Conservation (phyloP, 1,140 invertebrate species). For the Drosophila parabipectinata region DNA sequence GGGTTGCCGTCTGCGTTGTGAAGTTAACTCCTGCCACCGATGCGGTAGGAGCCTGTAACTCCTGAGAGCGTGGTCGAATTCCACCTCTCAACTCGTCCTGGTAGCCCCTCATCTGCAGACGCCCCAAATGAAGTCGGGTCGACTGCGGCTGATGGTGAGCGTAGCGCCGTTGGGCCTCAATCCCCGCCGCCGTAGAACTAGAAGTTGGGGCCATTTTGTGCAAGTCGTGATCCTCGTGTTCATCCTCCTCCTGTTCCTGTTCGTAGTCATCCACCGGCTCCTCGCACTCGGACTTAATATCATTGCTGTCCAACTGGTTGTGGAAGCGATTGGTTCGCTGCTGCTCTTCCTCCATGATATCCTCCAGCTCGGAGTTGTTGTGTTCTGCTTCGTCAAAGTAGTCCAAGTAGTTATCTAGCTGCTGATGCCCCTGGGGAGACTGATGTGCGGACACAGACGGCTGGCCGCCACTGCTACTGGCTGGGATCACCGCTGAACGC, state of each 20-base stretch:
- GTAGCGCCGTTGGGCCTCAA: slow-evolving; percentile 53
- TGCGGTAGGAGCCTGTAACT: slow-evolving; percentile 37
- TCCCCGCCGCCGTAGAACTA: slow-evolving; percentile 21
- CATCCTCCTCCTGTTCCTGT: slow-evolving; percentile 42
- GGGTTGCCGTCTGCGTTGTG: slow-evolving; percentile 19
- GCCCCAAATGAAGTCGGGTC: slow-evolving; percentile 53
- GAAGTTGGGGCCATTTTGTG: slow-evolving; percentile 64
- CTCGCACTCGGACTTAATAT: slow-evolving; percentile 80
- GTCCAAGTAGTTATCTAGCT: slow-evolving; percentile 74
- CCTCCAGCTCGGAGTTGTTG: slow-evolving; percentile 72
- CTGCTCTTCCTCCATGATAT: slow-evolving; percentile 73
- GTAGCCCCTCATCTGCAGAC: slow-evolving; percentile 64
- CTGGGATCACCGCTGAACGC: slow-evolving; percentile 48
- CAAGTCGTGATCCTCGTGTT: slow-evolving; percentile 49
- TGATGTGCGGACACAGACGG: slow-evolving; percentile 49
- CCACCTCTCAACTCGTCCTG: slow-evolving; percentile 61
- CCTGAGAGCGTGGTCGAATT: slow-evolving; percentile 65
- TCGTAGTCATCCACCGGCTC: slow-evolving; percentile 71
- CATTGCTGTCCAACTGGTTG: slow-evolving; percentile 66
- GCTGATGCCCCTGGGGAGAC: slow-evolving; percentile 57
- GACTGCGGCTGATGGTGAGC: slow-evolving; percentile 49
- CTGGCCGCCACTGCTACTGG: slow-evolving; percentile 34
- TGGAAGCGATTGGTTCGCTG: slow-evolving; percentile 56
- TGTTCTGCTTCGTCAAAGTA: slow-evolving; percentile 71
- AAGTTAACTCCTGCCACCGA: slow-evolving; percentile 16